A percentile compares a stretch with the other conserved stretches of the same genome.
phyloP scores from a whole-genome alignment of 2,113 vertebrate species.

The Proteles cristata region DNA sequence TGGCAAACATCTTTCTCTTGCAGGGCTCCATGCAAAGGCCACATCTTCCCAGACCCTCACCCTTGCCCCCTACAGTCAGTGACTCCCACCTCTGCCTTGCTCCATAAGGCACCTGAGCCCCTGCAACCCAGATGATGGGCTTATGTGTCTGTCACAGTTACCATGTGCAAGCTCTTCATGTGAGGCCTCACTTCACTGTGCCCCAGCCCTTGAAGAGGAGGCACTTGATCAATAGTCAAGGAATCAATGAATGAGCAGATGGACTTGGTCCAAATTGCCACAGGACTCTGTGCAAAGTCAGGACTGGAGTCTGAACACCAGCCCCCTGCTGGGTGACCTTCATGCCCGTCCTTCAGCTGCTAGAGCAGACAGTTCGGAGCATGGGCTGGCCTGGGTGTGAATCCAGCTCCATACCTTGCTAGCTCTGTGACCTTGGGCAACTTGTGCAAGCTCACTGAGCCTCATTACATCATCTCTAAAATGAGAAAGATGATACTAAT shows the following conservation, averaged over 20 bases:
- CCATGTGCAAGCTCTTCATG: not conserved
- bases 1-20: not conserved
- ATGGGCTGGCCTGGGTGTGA: constrained; percentile 30
- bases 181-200: not conserved
- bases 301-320: not conserved
- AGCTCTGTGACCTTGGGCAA: constrained; percentile 54
- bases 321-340: not conserved
- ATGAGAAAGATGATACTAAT: constrained; percentile 58
- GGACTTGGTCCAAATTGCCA: not conserved
- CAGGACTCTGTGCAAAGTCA: not conserved
- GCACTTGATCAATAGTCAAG: not conserved
- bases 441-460: not conserved
- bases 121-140: not conserved
- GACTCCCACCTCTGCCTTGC: not conserved
- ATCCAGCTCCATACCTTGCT: not conserved
- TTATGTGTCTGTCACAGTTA: not conserved
- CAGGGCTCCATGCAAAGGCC: not conserved
- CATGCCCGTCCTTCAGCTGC: not conserved
- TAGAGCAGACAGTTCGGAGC: not conserved
- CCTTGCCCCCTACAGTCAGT: not conserved
- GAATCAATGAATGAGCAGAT: not conserved
- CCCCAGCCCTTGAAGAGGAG: not conserved
- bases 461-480: constrained; percentile 69
- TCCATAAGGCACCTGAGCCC: not conserved
- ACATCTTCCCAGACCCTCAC: not conserved